Conservation (phyloP, 1,140 invertebrate genomes). For the Papilio xuthus region DNA sequence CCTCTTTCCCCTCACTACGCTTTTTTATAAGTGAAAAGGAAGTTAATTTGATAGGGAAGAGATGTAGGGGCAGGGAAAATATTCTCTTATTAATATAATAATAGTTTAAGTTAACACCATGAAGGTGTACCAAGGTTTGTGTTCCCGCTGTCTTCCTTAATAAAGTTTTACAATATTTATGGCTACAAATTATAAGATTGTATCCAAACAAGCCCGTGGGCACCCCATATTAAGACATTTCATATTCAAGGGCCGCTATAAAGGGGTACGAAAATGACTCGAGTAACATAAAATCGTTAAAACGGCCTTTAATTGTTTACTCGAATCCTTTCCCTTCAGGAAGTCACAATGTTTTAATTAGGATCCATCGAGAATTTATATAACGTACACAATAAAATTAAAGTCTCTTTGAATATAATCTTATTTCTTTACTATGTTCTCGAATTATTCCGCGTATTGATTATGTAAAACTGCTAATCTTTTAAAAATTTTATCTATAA, state of each 20-base stretch:
- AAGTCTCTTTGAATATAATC: too few relatives aligned
- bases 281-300: slow-evolving; percentile 34
- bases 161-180: neutral
- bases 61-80: too few relatives aligned
- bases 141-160: neutral
- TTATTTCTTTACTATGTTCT: too few relatives aligned
- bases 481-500: neutral
- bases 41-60: too few relatives aligned
- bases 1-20: too few relatives aligned
- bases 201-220: neutral
- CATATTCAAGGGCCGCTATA: slow-evolving; percentile 34
- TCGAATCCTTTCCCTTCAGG: slow-evolving; percentile 9
- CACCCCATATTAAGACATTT: slow-evolving; percentile 35
- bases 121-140: neutral
- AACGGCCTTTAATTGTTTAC: slow-evolving; percentile 34
- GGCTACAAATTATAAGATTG: neutral
- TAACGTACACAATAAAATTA: too few relatives aligned
- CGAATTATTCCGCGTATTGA: too few relatives aligned
- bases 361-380: neutral
- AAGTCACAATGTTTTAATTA: slow-evolving; percentile 25
- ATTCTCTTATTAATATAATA: too few relatives aligned
- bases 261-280: slow-evolving; percentile 29
- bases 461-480: too few relatives aligned
- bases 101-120: too few relatives aligned
- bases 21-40: too few relatives aligned